A percentile compares a stretch with the other conserved stretches of the same genome.
These are phyloP conservation scores for Kobus ellipsiprymnus DNA, from an alignment of 2,113 vertebrate species.

Conservation along the genomic window DNA sequence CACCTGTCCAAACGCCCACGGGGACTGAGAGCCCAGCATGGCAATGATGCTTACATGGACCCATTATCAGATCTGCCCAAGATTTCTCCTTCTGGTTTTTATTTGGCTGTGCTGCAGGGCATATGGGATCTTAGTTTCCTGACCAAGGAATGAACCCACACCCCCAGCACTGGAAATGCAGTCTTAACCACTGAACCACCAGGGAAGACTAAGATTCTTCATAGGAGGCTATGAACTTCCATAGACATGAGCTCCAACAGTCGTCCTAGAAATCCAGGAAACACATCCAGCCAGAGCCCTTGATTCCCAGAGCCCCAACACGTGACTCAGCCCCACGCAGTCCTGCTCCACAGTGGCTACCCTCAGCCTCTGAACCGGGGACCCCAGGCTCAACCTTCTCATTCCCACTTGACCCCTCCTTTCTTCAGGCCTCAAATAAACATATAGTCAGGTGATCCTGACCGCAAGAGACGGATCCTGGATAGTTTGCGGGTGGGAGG, in stretches of 20 bases:
- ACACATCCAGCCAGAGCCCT: background rate
- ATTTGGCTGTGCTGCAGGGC: background rate
- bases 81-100: background rate
- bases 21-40: background rate
- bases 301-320: background rate
- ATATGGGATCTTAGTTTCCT: background rate
- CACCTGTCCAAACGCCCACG: background rate
- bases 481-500: background rate
- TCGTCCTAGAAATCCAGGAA: background rate
- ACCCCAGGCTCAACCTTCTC: background rate
- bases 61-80: background rate
- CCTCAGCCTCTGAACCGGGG: background rate
- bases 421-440: background rate
- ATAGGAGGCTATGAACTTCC: background rate
- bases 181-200: background rate
- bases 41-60: background rate
- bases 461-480: too few relatives aligned
- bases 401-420: too few relatives aligned
- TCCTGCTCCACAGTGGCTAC: background rate
- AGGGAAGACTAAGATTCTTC: background rate
- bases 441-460: background rate
- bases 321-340: background rate
- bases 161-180: rapidly evolving
- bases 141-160: rapidly evolving
- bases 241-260: background rate